Evolutionary conservation across 2,888 invertebrate species (phyloP), one percentile per base, ranked within the genome.

Genomic region (Agonopterix arenella): DNA sequence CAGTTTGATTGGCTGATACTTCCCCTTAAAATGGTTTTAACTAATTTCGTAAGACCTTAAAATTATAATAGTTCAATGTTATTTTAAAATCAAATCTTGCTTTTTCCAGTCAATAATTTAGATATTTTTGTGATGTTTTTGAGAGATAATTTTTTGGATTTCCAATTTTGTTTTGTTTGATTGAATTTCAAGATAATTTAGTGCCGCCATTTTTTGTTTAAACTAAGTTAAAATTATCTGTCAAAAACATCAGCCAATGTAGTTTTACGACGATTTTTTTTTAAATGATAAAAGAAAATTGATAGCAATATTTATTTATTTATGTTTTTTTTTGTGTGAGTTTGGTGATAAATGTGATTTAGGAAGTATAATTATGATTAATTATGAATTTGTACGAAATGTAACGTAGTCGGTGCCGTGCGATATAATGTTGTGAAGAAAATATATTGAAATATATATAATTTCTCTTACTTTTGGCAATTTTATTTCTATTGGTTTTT

Each of bases 401-500:
- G 64, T 73, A 68, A 68, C 50, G 70, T 76, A 76, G 44, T 50
- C 11, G 69, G 52, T 52, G 70, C 70, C 68, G 71, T 73, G 69
- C 69, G 70, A 60, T 71, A 64, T 68, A 69, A 73, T 43, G 80
- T 79, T 78, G 77, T 78, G 74, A 79, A 79, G 71, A 71, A 77
- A 80, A 28, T 80, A 82, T 83, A 80, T 77, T 74, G 76, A 84
- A 82, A 83, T 82, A 84, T 78, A 80, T 84, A 85, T 84, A 82
- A 85, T 84, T 85, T 85, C 82, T 82, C 84, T 76, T 84, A 84
- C 13, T 48, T 40, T 2, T 47, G 49, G 49, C 47, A 52, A 68
- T 70, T 79, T 75, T 72, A 69, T 74, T 66, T 55, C 4, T 18
- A 18, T 13, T 13, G 13, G 13, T 13, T 2, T n/a, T n/a, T n/a